phyloP scores from a whole-genome alignment of 2,797 vertebrate species.

The Carduelis carduelis region DNA sequence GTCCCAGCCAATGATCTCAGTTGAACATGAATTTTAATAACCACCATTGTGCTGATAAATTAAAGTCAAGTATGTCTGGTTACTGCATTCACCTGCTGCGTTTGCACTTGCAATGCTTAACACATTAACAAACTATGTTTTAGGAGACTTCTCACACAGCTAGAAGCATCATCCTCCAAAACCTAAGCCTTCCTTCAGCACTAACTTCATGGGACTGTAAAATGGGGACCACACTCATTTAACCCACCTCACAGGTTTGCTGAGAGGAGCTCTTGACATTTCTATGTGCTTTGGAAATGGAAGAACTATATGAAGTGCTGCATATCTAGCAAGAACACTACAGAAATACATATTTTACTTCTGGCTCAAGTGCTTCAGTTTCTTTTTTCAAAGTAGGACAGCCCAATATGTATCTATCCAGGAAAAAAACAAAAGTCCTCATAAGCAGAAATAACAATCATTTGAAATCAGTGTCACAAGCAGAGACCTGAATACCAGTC shows the following conservation, averaged over 20 bases:
- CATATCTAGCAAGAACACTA: neutral
- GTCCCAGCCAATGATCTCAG: neutral
- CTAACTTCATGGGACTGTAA: constrained; percentile 20
- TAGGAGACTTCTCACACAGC: constrained; percentile 20
- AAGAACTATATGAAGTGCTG: neutral
- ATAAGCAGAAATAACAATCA: neutral
- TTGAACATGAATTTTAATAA: constrained; percentile 36
- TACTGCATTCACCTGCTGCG: constrained; percentile 4
- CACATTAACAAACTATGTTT: constrained; percentile 3
- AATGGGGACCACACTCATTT: constrained; percentile 39
- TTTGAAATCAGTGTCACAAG: neutral
- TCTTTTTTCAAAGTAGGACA: neutral
- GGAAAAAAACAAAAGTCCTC: neutral
- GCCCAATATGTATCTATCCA: neutral
- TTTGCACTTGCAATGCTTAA: neutral
- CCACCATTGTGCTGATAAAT: neutral
- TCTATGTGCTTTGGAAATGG: neutral
- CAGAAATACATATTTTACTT: neutral
- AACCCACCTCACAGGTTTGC: constrained; percentile 1
- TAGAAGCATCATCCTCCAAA: neutral
- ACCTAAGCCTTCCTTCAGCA: constrained; percentile 12
- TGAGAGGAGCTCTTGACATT: constrained; percentile 20
- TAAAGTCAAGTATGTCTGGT: neutral
- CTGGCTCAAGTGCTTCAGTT: neutral
- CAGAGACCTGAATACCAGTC: neutral